phyloP scores from a whole-genome alignment of 2,797 vertebrate species.

The Poecilia picta region DNA sequence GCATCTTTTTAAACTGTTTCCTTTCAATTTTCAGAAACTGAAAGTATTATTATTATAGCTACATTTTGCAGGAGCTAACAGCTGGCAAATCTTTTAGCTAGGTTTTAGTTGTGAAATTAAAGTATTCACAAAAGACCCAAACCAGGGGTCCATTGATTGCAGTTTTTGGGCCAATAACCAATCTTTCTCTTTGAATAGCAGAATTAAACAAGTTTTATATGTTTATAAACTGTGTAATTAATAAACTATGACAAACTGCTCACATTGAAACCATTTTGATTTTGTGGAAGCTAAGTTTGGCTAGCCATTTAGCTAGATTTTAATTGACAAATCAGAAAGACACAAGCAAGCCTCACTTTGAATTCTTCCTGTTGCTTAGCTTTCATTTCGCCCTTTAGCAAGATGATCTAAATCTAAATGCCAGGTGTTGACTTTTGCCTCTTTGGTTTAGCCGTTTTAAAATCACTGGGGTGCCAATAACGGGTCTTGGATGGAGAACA shows the following conservation, averaged over 20 bases:
- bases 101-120: neutral
- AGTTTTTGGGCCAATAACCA: no score
- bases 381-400: conserved; percentile 1
- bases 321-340: neutral
- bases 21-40: neutral
- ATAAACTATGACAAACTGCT: neutral
- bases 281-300: neutral
- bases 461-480: neutral
- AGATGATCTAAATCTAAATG: neutral
- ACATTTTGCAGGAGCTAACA: neutral
- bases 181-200: neutral
- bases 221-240: neutral
- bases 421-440: neutral
- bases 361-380: neutral
- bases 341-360: neutral
- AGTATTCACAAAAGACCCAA: neutral
- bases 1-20: neutral
- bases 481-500: conserved; percentile 6
- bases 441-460: neutral
- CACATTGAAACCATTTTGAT: neutral
- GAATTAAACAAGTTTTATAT: neutral
- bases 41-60: neutral
- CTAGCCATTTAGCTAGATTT: neutral
- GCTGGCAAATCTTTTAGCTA: neutral
- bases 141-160: no score